Conservation (phyloP, 2,113 vertebrate species). For the Catharus fuscescens region DNA sequence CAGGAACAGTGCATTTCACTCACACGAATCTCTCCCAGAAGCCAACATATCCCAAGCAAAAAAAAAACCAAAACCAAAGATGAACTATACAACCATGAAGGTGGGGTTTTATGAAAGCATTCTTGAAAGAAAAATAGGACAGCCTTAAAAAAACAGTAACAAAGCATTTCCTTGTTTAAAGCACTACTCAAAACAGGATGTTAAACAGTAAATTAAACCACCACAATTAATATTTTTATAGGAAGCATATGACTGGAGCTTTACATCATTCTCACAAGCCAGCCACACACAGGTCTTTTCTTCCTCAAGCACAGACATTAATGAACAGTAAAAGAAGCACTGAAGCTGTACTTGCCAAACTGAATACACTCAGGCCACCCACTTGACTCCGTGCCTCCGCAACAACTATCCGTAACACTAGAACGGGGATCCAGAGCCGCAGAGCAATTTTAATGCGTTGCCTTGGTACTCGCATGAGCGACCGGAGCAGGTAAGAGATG, state of each 20-base stretch:
- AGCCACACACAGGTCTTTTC: neutral
- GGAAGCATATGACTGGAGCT: constrained; percentile 9
- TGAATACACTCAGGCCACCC: constrained; percentile 68
- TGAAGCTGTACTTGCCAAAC: constrained; percentile 85
- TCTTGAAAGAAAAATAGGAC: neutral
- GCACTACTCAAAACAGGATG: neutral
- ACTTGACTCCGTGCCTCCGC: constrained; percentile 78
- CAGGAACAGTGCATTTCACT: neutral
- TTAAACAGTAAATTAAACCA: constrained; percentile 10
- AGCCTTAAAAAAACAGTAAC: constrained; percentile 4
- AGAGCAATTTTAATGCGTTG: constrained; percentile 93
- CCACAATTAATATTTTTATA: constrained; percentile 9
- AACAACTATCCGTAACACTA: constrained; percentile 94
- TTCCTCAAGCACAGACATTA: constrained; percentile 10
- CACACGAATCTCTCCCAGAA: constrained; percentile 38
- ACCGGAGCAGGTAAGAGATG: constrained; percentile 63
- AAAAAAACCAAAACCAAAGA: neutral
- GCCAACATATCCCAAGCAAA: neutral
- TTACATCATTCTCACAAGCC: constrained; percentile 34
- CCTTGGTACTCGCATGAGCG: constrained; percentile 87
- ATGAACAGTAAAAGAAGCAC: constrained; percentile 41
- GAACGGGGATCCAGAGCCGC: constrained; percentile 92
- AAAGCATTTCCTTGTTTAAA: constrained; percentile 32
- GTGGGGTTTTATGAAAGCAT: neutral
- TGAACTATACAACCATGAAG: neutral